Base-by-base conservation (phyloP, 2,888 invertebrate genomes). In the Trilocha varians region DNA sequence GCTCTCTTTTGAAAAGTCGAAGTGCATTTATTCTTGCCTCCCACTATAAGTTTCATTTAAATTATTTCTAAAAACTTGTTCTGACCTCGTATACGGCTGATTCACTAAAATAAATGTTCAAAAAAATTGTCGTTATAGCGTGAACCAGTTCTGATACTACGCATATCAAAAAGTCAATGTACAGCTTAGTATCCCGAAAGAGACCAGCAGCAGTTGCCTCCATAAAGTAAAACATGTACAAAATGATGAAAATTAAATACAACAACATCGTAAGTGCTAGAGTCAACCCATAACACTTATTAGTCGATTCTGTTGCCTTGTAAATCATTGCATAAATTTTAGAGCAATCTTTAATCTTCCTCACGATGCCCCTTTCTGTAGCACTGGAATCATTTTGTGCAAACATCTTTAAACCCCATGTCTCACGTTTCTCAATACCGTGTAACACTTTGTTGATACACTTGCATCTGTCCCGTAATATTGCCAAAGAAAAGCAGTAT, bases 191-290 rank as follows among this genome's bases (percentile, higher is more conserved):
- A 38, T 79, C 70, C 5, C 67, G 66, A 32, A 73, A 77, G 39
- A 78, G 52, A 0, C 78, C 73, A 0, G 67, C 59, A 1, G 77
- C 75, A 0, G 76, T 78, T 4, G 77, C 80, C 47, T 79, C 80
- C 78, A 80, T 76, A 32, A 80, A 71, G 47, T 79, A 79, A 48
- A 76, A 79, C 45, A 72, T 54, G 41, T 78, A 70, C 33, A 79
- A 44, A 17, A 73, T 57, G 5, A 73, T 61, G 11, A 59, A 57
- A 11, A 60, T 46, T 0, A 72, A 46, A 34, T 57, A 63, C 8
- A 65, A 34, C 1, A 64, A 33, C 50, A 72, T 55, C 0, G 65
- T 74, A n/a, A 67, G 35, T 3, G 65, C 48, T 13, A 78, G 32
- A 4, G 66, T 52, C 2, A 67, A 43, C 1, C 79, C 78, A 42